These are phyloP conservation scores for Aleiodes testaceus DNA, from an alignment of 2,888 invertebrate genomes.

Conservation along the genomic window DNA sequence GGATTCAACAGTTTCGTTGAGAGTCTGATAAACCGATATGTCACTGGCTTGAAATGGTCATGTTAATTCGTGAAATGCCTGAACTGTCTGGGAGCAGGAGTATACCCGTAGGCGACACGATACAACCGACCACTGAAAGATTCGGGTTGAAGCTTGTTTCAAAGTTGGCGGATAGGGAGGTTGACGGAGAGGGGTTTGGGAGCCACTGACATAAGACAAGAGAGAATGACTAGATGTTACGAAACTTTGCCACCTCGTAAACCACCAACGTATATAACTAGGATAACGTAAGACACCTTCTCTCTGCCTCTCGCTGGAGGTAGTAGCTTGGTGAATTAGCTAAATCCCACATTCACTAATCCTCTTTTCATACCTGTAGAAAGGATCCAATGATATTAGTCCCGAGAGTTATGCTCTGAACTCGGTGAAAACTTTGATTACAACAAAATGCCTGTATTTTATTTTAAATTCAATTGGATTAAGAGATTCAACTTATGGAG, in stretches of 20 bases:
- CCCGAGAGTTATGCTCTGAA: neutral
- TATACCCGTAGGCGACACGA: conserved; percentile 21
- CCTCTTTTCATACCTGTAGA: conserved; percentile 9
- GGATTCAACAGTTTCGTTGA: neutral
- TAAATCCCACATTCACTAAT: conserved; percentile 25
- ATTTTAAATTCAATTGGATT: no score
- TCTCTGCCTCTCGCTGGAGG: neutral
- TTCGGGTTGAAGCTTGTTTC: conserved; percentile 19
- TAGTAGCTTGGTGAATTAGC: conserved; percentile 18
- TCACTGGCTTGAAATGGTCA: neutral
- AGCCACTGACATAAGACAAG: conserved; percentile 8
- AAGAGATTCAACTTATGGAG: neutral
- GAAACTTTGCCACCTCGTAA: conserved; percentile 21
- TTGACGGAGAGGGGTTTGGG: conserved; percentile 2
- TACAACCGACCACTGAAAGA: conserved; percentile 20
- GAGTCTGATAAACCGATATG: neutral
- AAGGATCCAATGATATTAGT: conserved; percentile 14
- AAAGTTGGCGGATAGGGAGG: neutral
- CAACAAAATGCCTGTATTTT: neutral
- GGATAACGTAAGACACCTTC: conserved; percentile 4
- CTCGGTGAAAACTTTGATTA: neutral
- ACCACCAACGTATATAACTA: conserved; percentile 19
- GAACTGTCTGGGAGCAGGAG: neutral
- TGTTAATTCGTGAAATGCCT: neutral
- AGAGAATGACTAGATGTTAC: conserved; percentile 12